These are phyloP conservation scores for Notocelia uddmanniana DNA, from an alignment of 2,888 invertebrate genomes.

Conservation along the genomic window DNA sequence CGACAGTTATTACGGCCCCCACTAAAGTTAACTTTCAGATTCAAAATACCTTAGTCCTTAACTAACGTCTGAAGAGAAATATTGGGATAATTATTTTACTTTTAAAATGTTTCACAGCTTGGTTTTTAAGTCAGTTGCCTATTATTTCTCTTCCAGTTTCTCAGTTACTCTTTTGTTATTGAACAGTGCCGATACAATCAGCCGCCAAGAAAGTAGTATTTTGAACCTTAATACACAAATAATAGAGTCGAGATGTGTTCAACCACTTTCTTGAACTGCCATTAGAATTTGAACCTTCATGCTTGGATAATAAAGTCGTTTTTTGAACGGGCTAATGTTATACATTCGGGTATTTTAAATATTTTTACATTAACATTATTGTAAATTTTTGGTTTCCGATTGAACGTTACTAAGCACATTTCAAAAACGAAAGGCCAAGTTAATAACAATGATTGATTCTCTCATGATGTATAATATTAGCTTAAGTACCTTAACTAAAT, in stretches of 20 bases:
- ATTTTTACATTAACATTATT: too few species aligned
- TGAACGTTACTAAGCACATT: neutral
- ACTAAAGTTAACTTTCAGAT: conserved; percentile 16
- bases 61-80: neutral
- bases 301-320: too few species aligned
- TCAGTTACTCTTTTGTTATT: neutral
- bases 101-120: neutral
- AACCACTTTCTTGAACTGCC: too few species aligned
- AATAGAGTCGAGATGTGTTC: too few species aligned
- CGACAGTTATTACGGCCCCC: neutral
- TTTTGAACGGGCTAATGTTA: too few species aligned
- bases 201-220: too few species aligned
- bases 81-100: neutral
- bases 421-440: neutral
- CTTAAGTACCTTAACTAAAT: conserved; percentile 36
- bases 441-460: conserved; percentile 9
- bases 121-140: neutral
- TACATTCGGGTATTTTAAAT: too few species aligned
- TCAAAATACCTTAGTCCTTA: conserved; percentile 4
- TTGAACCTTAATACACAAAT: too few species aligned
- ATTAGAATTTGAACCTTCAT: too few species aligned
- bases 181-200: neutral
- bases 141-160: neutral
- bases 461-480: conserved; percentile 25
- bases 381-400: neutral